These are phyloP conservation scores for Thamnophis elegans DNA, from an alignment of 2,797 vertebrate genomes.

Conservation along the genomic window DNA sequence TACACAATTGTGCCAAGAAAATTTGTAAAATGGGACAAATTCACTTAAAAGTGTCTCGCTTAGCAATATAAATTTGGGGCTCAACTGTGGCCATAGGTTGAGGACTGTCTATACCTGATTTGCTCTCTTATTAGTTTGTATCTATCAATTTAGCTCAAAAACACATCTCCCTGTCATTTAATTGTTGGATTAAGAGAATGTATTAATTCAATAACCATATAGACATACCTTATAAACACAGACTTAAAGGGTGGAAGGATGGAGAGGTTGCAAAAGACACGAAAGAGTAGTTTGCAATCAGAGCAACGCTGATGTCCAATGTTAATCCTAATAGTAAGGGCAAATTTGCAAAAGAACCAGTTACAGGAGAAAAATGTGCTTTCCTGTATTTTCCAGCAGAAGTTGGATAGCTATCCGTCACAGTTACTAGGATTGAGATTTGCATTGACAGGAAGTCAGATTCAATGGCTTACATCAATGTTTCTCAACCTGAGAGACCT, in stretches of 20 bases:
- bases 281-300: neutral
- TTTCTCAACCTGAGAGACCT: neutral
- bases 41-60: too few species aligned
- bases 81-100: neutral
- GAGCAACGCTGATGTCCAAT: neutral
- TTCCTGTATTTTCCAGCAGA: neutral
- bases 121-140: neutral
- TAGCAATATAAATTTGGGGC: neutral
- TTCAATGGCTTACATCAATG: neutral
- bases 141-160: neutral
- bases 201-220: neutral
- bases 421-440: neutral
- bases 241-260: neutral
- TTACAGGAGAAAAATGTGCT: neutral
- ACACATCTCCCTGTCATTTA: neutral
- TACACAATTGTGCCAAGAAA: neutral
- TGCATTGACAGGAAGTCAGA: neutral
- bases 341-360: neutral
- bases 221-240: neutral
- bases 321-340: neutral
- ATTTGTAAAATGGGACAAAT: too few species aligned
- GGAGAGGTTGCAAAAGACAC: neutral
- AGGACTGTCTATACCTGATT: neutral
- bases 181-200: neutral
- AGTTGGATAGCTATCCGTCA: neutral